A percentile compares a stretch with the other conserved stretches of the same genome.
These are phyloP conservation scores for Anolis sagrei DNA, from an alignment of 2,113 vertebrate species.

Conservation along the genomic window DNA sequence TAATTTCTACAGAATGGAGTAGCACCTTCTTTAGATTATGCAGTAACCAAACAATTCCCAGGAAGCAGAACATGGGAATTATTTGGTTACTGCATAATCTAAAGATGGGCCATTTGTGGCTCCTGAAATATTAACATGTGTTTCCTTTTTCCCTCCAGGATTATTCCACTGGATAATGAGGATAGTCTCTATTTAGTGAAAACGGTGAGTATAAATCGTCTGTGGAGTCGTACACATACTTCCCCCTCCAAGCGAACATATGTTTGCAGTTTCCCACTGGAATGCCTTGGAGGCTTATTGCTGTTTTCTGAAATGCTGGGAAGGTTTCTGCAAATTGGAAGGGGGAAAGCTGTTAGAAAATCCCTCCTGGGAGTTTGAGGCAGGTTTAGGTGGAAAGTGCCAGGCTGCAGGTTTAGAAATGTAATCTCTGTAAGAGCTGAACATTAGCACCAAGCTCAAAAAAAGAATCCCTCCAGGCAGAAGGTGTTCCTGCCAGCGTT, in stretches of 20 bases:
- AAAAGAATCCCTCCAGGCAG: not conserved
- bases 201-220: conserved; percentile 83
- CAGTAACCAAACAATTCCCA: too few relatives aligned
- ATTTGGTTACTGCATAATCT: too few relatives aligned
- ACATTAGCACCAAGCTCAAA: not conserved
- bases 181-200: conserved; percentile 86
- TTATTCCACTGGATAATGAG: conserved; percentile 83
- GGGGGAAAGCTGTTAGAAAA: not conserved
- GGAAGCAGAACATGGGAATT: too few relatives aligned
- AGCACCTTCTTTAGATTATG: too few relatives aligned
- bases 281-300: not conserved
- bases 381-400: not conserved
- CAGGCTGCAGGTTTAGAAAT: not conserved
- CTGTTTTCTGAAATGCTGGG: not conserved
- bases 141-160: conserved; percentile 71
- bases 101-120: too few relatives aligned
- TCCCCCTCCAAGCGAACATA: not conserved
- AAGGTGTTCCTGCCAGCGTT: not conserved
- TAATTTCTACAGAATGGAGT: too few relatives aligned
- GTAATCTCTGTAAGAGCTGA: not conserved
- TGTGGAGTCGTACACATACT: too few relatives aligned
- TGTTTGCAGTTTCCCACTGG: not conserved
- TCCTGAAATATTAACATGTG: too few relatives aligned
- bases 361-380: not conserved
- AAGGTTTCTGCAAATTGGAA: not conserved